Evolutionary conservation across 2,797 vertebrate species (phyloP).

Genomic region (Heliangelus exortis): DNA sequence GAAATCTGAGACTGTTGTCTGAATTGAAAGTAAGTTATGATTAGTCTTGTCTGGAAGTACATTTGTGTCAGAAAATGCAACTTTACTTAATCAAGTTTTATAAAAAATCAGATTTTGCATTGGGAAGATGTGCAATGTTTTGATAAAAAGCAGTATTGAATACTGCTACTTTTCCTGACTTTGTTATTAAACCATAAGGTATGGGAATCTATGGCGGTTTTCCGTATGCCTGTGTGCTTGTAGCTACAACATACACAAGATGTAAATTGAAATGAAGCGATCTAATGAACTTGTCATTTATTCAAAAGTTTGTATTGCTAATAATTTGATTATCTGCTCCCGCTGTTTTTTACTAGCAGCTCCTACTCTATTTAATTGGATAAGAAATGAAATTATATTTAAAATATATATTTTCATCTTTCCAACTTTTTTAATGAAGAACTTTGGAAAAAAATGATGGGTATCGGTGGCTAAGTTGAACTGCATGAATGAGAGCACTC

Average conservation of each 20-base stretch:
- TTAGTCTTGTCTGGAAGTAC: neutral
- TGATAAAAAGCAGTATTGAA: neutral
- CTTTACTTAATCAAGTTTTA: neutral
- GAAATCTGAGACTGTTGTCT: neutral
- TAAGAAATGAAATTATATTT: neutral
- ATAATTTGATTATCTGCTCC: neutral
- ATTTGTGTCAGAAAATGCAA: neutral
- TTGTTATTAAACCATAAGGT: neutral
- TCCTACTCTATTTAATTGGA: neutral
- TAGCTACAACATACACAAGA: neutral
- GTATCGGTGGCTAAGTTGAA: neutral
- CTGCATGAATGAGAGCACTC: neutral
- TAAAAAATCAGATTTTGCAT: neutral
- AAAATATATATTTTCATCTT: neutral
- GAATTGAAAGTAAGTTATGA: neutral
- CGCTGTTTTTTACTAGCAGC: neutral
- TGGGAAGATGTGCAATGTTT: neutral
- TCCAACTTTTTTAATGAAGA: neutral
- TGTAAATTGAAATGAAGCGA: neutral
- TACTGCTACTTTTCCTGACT: neutral
- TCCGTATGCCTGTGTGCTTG: accelerated
- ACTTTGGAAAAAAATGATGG: neutral
- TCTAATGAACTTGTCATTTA: neutral
- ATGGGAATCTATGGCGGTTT: neutral
- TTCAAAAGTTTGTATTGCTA: neutral